These are phyloP conservation scores for Spilarctia lutea DNA, from an alignment of 2,888 invertebrate species.

Conservation along the genomic window DNA sequence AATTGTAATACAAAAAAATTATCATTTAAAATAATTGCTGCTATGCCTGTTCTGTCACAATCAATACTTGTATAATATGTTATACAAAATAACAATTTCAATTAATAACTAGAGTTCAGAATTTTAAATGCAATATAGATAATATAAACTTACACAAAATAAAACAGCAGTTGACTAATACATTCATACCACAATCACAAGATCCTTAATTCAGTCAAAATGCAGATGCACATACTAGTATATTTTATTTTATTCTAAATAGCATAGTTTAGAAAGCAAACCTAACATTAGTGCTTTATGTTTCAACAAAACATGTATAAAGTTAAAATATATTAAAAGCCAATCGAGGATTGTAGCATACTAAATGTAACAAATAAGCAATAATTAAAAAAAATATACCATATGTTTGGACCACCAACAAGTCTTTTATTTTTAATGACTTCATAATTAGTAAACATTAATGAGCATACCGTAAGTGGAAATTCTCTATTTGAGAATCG, in stretches of 20 bases:
- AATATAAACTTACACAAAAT: slow-evolving; percentile 74
- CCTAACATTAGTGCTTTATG: slow-evolving; percentile 79
- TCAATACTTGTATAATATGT: slow-evolving; percentile 67
- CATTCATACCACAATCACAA: slow-evolving; percentile 82
- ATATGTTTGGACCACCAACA: slow-evolving; percentile 81
- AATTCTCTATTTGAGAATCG: background rate
- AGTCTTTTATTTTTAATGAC: slow-evolving; percentile 73
- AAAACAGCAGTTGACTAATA: slow-evolving; percentile 71
- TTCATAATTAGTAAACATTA: slow-evolving; percentile 44
- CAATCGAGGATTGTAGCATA: slow-evolving; percentile 59
- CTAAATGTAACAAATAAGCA: slow-evolving; percentile 39
- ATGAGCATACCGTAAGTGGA: slow-evolving; percentile 39
- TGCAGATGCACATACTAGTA: slow-evolving; percentile 75
- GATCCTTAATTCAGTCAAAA: slow-evolving; percentile 80
- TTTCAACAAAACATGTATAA: slow-evolving; percentile 62
- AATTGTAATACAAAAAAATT: slow-evolving; percentile 49
- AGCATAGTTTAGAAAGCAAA: slow-evolving; percentile 80
- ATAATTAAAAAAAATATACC: slow-evolving; percentile 59
- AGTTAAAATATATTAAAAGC: slow-evolving; percentile 72
- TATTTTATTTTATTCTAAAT: slow-evolving; percentile 71
- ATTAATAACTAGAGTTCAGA: slow-evolving; percentile 76
- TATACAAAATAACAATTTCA: slow-evolving; percentile 82
- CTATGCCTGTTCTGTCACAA: slow-evolving; percentile 58
- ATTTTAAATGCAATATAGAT: slow-evolving; percentile 79
- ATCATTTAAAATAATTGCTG: slow-evolving; percentile 44